Base-by-base conservation (phyloP, 2,113 vertebrate genomes). In the Tretioscincus oriximinensis region DNA sequence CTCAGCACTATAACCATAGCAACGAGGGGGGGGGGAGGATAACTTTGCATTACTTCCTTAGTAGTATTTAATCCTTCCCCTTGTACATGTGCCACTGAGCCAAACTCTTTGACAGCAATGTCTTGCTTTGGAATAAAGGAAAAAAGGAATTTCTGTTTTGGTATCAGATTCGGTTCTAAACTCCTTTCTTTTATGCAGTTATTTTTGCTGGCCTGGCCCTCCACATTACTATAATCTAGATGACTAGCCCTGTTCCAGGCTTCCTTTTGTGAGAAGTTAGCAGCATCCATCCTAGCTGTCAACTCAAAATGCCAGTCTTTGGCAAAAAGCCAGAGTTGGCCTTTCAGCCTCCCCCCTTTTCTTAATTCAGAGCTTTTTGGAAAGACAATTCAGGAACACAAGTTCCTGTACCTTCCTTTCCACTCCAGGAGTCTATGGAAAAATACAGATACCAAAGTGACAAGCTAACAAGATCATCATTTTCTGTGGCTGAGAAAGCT, bases 1-100 rank as follows among this genome's bases (percentile, higher is more conserved):
- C 73, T 20, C 64, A 70, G 85, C 85, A 77, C 88, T 80, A 92
- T 94, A 92, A 90, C 94, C 91, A 95, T 95, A 92, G 94, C 89
- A 95, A 95, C 94, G 35, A 82, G 93, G 12, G 29, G 29, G 29
- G 5, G 31, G 12, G 24, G 22, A 24, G 92, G 87, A 88, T 87
- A 93, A 90, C 92, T 94, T 94, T 92, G 87, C 83, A 85, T 88
- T 90, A 89, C 90, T 93, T 95, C 91, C 92, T 90, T 71, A 86
- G 76, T 29, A 76, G 90, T 93, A 78, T 85, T 29, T 82, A 88
- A 93, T 88, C 78, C 69, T 85, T 87, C 73, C 74, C 81, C 72
- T 84, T 87, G 82, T 82, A 22, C 16, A 9, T 74, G 51, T 86
- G 87, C 89, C 91, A 91, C 85, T 49, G 64, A 90, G 84, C 80